Percentiles rank a stretch among this genome's conserved stretches.
Conservation (phyloP, 2,888 invertebrate species). For the Melanchra persicariae region DNA sequence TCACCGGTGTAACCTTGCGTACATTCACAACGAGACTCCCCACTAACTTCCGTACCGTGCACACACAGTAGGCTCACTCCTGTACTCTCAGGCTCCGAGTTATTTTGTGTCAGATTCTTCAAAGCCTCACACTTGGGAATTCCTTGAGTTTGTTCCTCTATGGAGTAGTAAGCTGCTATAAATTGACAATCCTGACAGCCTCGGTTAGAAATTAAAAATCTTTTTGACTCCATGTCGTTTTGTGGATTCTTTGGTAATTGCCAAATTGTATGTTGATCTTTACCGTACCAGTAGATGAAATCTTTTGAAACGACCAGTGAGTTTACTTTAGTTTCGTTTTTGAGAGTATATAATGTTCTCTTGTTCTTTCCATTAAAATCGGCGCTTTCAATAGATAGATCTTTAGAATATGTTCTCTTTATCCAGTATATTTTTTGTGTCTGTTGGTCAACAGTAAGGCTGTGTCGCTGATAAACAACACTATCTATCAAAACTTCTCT, state of each 20-base stretch:
- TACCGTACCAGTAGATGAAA: slow-evolving; percentile 86
- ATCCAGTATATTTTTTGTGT: slow-evolving; percentile 93
- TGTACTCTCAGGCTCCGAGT: too few species aligned
- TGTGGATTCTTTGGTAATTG: slow-evolving; percentile 86
- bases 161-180: slow-evolving; percentile 80
- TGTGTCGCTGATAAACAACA: too few species aligned
- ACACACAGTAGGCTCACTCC: not conserved
- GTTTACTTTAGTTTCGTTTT: slow-evolving; percentile 79
- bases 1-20: too few species aligned
- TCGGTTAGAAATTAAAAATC: not conserved
- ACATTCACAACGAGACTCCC: too few species aligned
- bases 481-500: too few species aligned
- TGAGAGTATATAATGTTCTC: slow-evolving; percentile 84
- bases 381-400: not conserved
- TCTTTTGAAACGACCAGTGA: slow-evolving; percentile 93
- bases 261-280: slow-evolving; percentile 92
- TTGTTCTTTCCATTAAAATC: slow-evolving; percentile 93
- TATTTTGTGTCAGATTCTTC: too few species aligned
- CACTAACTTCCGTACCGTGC: not conserved
- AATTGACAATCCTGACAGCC: slow-evolving; percentile 46
- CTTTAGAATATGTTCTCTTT: slow-evolving; percentile 80
- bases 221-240: not conserved
- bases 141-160: slow-evolving; percentile 78
- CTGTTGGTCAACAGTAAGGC: too few species aligned
- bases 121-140: slow-evolving; percentile 75